Evolutionary conservation across 1,140 invertebrate genomes (phyloP).

Genomic region (Sminthurinus signatus): DNA sequence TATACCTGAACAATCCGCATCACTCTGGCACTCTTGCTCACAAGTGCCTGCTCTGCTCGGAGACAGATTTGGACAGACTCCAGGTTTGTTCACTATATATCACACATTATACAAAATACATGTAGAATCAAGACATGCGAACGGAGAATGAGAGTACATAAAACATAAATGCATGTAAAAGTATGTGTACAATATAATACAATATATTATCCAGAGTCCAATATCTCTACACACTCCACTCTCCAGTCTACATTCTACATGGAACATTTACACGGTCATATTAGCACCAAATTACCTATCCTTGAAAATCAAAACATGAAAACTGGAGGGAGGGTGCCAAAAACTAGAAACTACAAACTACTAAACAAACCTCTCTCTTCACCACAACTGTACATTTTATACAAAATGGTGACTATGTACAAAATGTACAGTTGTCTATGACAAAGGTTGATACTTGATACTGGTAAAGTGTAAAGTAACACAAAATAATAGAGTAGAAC

Average conservation of each 20-base stretch:
- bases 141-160: background rate
- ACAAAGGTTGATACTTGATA: too few relatives aligned
- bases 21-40: conserved; percentile 64
- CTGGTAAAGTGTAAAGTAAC: too few relatives aligned
- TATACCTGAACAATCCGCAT: conserved; percentile 75
- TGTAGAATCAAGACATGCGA: too few relatives aligned
- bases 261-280: background rate
- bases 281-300: conserved; percentile 3
- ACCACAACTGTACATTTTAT: too few relatives aligned
- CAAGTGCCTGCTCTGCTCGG: conserved; percentile 51
- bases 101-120: conserved; percentile 1
- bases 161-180: background rate
- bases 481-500: too few relatives aligned
- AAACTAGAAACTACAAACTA: conserved; percentile 28
- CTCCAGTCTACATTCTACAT: background rate
- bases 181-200: conserved; percentile 1
- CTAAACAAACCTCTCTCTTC: conserved; percentile 16
- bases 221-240: too few relatives aligned
- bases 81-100: conserved; percentile 62
- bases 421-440: too few relatives aligned
- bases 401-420: too few relatives aligned
- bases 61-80: conserved; percentile 59
- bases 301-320: background rate
- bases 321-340: background rate
- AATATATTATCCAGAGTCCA: too few relatives aligned